Conservation (phyloP, 1,140 invertebrate genomes). For the Penaeus indicus region DNA sequence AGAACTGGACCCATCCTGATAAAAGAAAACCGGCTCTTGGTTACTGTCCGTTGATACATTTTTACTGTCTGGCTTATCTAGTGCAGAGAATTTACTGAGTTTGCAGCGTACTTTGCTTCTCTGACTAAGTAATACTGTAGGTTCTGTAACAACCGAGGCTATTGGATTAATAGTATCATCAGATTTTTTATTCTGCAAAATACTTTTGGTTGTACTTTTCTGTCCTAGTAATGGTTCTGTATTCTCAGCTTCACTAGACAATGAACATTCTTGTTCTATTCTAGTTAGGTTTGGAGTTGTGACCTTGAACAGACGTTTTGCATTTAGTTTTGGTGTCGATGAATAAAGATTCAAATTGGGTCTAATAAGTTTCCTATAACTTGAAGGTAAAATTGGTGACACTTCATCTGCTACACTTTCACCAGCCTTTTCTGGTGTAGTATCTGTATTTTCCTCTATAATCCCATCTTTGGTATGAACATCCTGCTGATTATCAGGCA, state of each 20-base stretch:
- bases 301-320: conserved; percentile 49
- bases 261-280: conserved; percentile 2
- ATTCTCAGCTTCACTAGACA: background rate
- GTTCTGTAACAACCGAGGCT: background rate
- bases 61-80: background rate
- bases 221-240: too few relatives aligned
- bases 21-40: background rate
- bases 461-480: background rate
- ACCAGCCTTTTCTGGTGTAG: background rate
- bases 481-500: background rate
- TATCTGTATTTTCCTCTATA: background rate
- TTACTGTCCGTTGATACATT: background rate
- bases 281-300: conserved; percentile 20
- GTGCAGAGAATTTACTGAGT: conserved; percentile 25
- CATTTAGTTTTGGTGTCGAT: conserved; percentile 48
- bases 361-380: conserved; percentile 28
- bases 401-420: conserved; percentile 2
- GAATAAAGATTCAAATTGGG: conserved; percentile 21
- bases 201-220: too few relatives aligned
- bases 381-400: conserved; percentile 27
- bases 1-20: too few relatives aligned
- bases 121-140: background rate
- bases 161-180: too few relatives aligned
- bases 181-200: too few relatives aligned
- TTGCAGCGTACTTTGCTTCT: conserved; percentile 34